A percentile compares a stretch with the other conserved stretches of the same genome.
Conservation (phyloP, 2,888 invertebrate genomes). For the Hirtodrosophila confusa region DNA sequence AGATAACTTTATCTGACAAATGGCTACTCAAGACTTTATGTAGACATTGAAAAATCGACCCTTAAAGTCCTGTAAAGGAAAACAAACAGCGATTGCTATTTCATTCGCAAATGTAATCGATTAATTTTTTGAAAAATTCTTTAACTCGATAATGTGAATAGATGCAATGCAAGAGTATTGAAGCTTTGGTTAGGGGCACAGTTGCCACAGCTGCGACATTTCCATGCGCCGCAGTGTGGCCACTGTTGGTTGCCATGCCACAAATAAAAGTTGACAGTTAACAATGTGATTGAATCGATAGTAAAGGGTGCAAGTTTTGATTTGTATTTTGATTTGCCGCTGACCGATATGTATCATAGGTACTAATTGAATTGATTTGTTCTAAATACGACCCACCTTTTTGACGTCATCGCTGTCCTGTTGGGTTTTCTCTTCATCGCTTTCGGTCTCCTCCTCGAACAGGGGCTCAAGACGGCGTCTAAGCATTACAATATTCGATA, state of each 20-base stretch:
- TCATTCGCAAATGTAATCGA: no score
- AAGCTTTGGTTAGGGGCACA: constrained; percentile 4
- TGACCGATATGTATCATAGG: constrained; percentile 6
- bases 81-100: no score
- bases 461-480: constrained; percentile 92
- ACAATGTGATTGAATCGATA: constrained; percentile 4
- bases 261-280: background rate
- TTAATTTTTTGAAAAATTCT: no score
- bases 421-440: constrained; percentile 85
- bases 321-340: constrained; percentile 12
- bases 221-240: constrained; percentile 37
- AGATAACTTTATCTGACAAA: no score
- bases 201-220: constrained; percentile 26
- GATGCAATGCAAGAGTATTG: no score
- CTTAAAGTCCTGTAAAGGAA: no score
- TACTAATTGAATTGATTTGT: constrained; percentile 40
- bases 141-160: no score
- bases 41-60: no score
- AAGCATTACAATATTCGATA: constrained; percentile 73
- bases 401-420: constrained; percentile 84
- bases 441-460: constrained; percentile 92
- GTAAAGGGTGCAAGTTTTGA: no score
- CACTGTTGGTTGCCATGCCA: constrained; percentile 37
- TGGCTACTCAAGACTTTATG: no score
- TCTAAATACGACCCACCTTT: constrained; percentile 84